These are phyloP conservation scores for Anguilla obscura DNA, from an alignment of 2,797 vertebrate genomes.

Conservation along the genomic window DNA sequence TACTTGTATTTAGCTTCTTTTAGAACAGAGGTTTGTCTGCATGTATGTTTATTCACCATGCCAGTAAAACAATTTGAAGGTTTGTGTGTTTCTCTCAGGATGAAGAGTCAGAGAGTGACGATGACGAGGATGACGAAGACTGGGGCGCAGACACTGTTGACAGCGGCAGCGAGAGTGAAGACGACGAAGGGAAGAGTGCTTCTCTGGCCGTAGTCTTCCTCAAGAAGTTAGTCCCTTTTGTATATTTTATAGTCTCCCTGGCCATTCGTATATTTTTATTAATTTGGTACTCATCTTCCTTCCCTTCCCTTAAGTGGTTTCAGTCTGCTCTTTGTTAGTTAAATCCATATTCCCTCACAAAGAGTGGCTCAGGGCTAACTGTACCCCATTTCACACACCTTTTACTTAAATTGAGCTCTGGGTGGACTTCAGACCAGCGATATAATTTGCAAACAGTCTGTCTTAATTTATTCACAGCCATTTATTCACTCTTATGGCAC, in stretches of 20 bases:
- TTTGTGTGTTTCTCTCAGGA: slow-evolving; percentile 55
- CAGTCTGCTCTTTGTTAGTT: too few relatives aligned
- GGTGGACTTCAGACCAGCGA: too few relatives aligned
- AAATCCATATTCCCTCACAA: too few relatives aligned
- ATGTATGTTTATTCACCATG: not conserved
- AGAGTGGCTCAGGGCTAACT: too few relatives aligned
- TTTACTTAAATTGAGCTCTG: too few relatives aligned
- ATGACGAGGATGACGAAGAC: slow-evolving; percentile 81
- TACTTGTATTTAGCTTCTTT: not conserved
- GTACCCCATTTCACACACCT: too few relatives aligned
- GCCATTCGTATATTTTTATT: not conserved
- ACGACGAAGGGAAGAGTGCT: slow-evolving; percentile 74
- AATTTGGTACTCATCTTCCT: not conserved
- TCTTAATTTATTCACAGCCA: too few relatives aligned
- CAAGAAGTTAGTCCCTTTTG: slow-evolving; percentile 76
- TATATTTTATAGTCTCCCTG: not conserved
- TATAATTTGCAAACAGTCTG: too few relatives aligned
- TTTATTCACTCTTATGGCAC: too few relatives aligned
- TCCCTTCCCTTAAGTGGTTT: not conserved
- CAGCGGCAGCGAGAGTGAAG: slow-evolving; percentile 81
- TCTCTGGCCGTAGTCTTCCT: slow-evolving; percentile 82
- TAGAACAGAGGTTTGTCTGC: not conserved
- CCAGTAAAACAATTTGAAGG: not conserved
- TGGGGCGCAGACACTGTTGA: slow-evolving; percentile 80
- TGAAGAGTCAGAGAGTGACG: slow-evolving; percentile 78